Conservation (phyloP, 1,140 invertebrate species). For the Caerostris darwini region DNA sequence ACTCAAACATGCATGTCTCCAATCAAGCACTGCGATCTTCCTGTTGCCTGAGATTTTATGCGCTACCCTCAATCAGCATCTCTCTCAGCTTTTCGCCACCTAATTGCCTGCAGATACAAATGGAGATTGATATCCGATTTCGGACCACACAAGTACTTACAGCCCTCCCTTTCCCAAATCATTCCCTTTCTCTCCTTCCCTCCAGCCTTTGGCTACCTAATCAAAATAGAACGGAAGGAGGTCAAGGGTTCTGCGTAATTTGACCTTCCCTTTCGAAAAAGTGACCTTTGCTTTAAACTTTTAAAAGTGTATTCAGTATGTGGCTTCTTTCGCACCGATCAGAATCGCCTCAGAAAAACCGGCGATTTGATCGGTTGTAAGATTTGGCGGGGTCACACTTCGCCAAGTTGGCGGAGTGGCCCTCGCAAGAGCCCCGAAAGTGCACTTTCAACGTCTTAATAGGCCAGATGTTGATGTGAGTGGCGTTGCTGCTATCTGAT, state of each 20-base stretch:
- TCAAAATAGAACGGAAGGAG: constrained; percentile 67
- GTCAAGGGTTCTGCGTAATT: constrained; percentile 64
- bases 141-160: constrained; percentile 57
- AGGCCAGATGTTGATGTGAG: neutral
- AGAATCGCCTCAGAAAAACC: neutral
- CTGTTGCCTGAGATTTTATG: neutral
- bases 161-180: neutral
- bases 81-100: constrained; percentile 51
- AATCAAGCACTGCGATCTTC: neutral
- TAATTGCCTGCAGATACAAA: constrained; percentile 33
- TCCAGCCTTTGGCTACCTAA: constrained; percentile 7
- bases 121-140: constrained; percentile 4
- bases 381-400: neutral
- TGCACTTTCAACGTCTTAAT: neutral
- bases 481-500: neutral
- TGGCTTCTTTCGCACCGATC: neutral
- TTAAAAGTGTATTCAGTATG: neutral
- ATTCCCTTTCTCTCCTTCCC: constrained; percentile 2
- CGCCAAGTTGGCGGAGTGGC: neutral
- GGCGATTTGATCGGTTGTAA: neutral
- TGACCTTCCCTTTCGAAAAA: constrained; percentile 25
- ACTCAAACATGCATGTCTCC: neutral
- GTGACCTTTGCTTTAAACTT: constrained; percentile 49
- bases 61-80: neutral
- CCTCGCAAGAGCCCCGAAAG: neutral